Percentiles rank a stretch among this genome's conserved stretches.
phyloP scores from a whole-genome alignment of 2,888 invertebrate species.

The Macrosiphum euphorbiae region DNA sequence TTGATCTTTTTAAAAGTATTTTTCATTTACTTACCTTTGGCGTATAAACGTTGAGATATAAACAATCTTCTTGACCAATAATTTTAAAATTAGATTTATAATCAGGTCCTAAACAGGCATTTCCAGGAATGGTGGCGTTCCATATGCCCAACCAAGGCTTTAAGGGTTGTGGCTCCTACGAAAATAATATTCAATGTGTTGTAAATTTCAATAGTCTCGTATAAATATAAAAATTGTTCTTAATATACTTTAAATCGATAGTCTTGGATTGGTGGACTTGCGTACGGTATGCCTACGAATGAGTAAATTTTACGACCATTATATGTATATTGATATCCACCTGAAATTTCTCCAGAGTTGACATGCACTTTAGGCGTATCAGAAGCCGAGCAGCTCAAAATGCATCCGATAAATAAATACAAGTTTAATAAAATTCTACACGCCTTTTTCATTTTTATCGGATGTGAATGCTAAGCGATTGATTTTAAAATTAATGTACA shows the following conservation, averaged over 20 bases:
- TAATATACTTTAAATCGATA: slow-evolving; percentile 67
- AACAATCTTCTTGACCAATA: slow-evolving; percentile 78
- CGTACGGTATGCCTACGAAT: slow-evolving; percentile 67
- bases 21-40: slow-evolving; percentile 73
- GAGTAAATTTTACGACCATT: slow-evolving; percentile 64
- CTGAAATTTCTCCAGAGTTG: slow-evolving; percentile 65
- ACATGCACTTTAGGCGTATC: slow-evolving; percentile 52
- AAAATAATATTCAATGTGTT: slow-evolving; percentile 49
- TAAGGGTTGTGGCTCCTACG: slow-evolving; percentile 74
- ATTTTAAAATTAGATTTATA: slow-evolving; percentile 70
- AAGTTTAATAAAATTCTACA: not conserved
- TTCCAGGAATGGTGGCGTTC: slow-evolving; percentile 77
- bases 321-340: slow-evolving; percentile 47
- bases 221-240: not conserved
- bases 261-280: slow-evolving; percentile 67
- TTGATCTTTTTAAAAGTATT: not conserved
- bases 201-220: not conserved
- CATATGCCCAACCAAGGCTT: slow-evolving; percentile 78
- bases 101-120: slow-evolving; percentile 77
- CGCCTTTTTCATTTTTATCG: not conserved
- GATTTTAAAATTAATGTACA: not conserved
- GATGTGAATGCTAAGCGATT: not conserved
- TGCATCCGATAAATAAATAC: not conserved
- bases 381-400: not conserved
- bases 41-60: slow-evolving; percentile 77